Conservation (phyloP, 2,797 vertebrate species). For the Microhierax caerulescens region DNA sequence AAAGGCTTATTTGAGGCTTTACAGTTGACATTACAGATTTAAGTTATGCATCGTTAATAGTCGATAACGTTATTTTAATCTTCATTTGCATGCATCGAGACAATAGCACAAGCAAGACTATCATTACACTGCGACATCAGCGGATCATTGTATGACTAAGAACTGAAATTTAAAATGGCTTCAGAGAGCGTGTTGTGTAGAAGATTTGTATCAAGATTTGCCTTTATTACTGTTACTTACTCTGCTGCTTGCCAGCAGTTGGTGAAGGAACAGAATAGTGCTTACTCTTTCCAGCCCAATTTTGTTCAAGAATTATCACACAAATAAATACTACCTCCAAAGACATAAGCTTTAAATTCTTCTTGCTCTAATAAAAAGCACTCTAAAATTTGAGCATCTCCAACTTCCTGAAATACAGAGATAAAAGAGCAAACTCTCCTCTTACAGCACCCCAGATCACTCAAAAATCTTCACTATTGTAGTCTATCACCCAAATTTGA, state of each 20-base stretch:
- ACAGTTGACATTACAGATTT: background rate
- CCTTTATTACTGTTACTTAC: background rate
- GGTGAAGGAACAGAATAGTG: background rate
- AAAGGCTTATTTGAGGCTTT: slow-evolving; percentile 21
- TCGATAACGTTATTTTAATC: background rate
- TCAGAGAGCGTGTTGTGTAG: background rate
- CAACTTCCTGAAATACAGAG: background rate
- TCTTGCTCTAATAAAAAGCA: background rate
- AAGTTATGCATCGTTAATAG: background rate
- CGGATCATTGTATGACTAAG: background rate
- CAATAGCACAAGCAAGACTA: background rate
- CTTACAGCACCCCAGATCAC: background rate
- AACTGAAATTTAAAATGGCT: background rate
- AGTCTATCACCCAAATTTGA: background rate
- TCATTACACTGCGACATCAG: background rate
- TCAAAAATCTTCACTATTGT: background rate
- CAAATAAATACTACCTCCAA: background rate
- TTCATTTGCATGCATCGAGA: slow-evolving; percentile 13
- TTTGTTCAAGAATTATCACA: background rate
- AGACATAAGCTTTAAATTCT: background rate
- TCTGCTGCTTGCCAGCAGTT: background rate
- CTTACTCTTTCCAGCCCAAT: background rate
- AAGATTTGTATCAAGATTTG: background rate
- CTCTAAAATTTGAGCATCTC: background rate
- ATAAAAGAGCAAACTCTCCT: background rate